Conservation (phyloP, 2,797 vertebrate genomes). For the Bovichtus diacanthus region DNA sequence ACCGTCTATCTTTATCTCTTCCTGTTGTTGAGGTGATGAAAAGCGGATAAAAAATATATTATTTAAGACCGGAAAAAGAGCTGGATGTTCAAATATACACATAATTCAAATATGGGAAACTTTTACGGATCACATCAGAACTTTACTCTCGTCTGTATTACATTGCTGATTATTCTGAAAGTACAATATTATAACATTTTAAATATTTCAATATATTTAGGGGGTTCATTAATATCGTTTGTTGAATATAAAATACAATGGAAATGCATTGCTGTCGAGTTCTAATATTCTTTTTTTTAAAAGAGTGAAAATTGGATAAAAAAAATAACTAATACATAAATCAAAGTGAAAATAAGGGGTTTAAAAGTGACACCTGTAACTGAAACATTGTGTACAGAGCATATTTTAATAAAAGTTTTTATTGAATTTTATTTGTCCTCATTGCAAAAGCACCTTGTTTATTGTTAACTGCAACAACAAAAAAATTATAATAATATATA, state of each 20-base stretch:
- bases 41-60: not conserved
- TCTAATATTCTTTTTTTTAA: not conserved
- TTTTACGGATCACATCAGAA: not conserved
- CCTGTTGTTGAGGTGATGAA: not conserved
- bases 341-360: accelerated
- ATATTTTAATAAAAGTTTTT: not conserved
- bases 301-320: not conserved
- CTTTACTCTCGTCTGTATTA: not conserved
- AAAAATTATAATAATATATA: too few species aligned
- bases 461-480: too few species aligned
- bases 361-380: not conserved
- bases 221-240: not conserved
- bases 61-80: not conserved
- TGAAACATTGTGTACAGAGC: not conserved
- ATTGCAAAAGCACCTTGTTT: not conserved
- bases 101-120: not conserved
- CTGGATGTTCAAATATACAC: not conserved
- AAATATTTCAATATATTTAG: not conserved
- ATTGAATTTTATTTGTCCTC: too few species aligned
- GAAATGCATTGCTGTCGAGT: not conserved
- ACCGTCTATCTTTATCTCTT: not conserved
- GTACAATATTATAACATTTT: not conserved
- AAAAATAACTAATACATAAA: not conserved
- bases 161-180: not conserved
- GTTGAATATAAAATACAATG: not conserved